Base-by-base conservation (phyloP, 2,888 invertebrate species). In the Thereva unica region DNA sequence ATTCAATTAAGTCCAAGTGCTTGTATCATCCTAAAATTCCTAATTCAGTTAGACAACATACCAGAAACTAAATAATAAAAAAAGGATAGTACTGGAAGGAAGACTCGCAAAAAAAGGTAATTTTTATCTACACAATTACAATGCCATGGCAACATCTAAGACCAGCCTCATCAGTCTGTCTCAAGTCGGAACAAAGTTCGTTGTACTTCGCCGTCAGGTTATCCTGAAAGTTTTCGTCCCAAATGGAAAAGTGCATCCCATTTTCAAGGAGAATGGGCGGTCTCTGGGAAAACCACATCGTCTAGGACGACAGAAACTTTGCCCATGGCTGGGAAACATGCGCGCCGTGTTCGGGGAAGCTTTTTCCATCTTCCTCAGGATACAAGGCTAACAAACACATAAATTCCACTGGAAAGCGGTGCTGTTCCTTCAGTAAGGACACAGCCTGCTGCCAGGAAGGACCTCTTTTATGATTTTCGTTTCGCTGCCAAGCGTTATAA, bases 161-260 rank as follows among this genome's bases (percentile, higher is more conserved):
- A 52, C 65, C 63, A 65, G 61, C 63, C 68, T 68, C 66, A 68
- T 68, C 68, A 64, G 63, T 68, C 65, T 42, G 65, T 68, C 68
- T 66, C 61, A 66, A 68, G 63, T 66, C 66, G 56, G 52, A 52
- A 23, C 42, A 66, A 68, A 66, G 66, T 68, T 68, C 68, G 66
- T 64, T 66, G 68, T 52, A 50, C 67, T 38, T 34, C 64, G 55
- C 66, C 66, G 65, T 66, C 57, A 35, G 50, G 52, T 12, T 12
- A 56, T 50, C 12, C 37, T 45, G 38, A 66, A 68, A 67, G 61
- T 69, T 65, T 64, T 67, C 67, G 53, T 59, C 67, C 69, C 57
- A 65, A 67, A 69, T 67, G 59, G 52, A 67, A 67, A 69, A 69
- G 69, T 69, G 69, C 69, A 69, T 69, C 69, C 69, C 69, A 69